A percentile compares a stretch with the other conserved stretches of the same genome.
Conservation (phyloP, 2,888 invertebrate species). For the Diachrysia chrysitis region DNA sequence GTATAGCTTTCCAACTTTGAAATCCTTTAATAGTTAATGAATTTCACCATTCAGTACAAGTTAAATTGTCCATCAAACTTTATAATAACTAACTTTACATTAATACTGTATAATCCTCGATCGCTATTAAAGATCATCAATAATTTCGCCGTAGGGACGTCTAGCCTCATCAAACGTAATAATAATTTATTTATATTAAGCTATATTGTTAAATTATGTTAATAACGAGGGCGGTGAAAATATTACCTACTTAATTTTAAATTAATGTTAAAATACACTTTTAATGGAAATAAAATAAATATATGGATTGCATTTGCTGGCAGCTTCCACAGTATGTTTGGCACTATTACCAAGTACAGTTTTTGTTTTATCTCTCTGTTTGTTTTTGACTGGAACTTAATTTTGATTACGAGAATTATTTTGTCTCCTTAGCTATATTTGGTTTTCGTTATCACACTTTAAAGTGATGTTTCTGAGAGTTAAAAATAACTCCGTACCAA, state of each 20-base stretch:
- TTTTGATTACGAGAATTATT: too few species aligned
- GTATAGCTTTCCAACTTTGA: too few species aligned
- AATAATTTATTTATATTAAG: not conserved
- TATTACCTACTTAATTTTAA: not conserved
- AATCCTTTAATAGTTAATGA: too few species aligned
- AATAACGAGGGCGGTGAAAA: not conserved
- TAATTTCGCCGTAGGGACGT: conserved; percentile 7
- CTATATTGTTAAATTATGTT: not conserved
- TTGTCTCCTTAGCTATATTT: too few species aligned
- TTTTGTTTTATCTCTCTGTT: conserved; percentile 1
- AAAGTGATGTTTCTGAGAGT: too few species aligned
- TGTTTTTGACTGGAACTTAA: not conserved
- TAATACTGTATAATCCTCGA: conserved; percentile 11
- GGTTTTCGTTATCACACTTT: too few species aligned
- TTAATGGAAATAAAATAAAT: not conserved
- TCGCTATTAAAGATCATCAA: conserved; percentile 9
- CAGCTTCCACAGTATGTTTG: not conserved
- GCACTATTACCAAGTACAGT: not conserved
- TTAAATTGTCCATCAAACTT: conserved; percentile 22
- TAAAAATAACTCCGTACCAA: too few species aligned
- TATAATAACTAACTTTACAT: conserved; percentile 7
- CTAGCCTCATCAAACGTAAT: not conserved
- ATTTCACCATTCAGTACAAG: not conserved
- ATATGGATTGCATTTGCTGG: not conserved
- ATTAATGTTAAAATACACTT: not conserved